Conservation (phyloP, 2,888 invertebrate genomes). For the Drosophila rubida region DNA sequence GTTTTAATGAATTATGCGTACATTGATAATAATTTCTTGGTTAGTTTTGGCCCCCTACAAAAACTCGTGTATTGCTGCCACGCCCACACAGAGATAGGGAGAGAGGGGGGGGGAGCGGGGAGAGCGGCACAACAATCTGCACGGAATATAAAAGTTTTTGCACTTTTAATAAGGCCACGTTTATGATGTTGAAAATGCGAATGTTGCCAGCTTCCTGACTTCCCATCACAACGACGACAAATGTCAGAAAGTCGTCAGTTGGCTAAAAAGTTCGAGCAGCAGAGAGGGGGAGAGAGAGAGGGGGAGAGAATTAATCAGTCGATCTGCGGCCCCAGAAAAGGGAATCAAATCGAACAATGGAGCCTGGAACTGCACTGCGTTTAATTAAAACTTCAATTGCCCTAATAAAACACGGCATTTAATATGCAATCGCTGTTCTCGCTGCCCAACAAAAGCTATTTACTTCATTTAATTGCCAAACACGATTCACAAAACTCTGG, state of each 20-base stretch:
- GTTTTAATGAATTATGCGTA: slow-evolving; percentile 80
- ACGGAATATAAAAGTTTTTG: slow-evolving; percentile 58
- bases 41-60: slow-evolving; percentile 47
- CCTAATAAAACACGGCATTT: not conserved
- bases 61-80: slow-evolving; percentile 19
- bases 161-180: slow-evolving; percentile 77
- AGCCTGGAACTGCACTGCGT: not conserved
- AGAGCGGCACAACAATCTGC: slow-evolving; percentile 45
- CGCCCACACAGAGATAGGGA: too few relatives aligned
- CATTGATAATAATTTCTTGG: slow-evolving; percentile 79
- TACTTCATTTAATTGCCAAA: too few relatives aligned
- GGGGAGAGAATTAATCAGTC: slow-evolving; percentile 6
- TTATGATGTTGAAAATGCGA: slow-evolving; percentile 61
- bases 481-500: too few relatives aligned
- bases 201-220: slow-evolving; percentile 36
- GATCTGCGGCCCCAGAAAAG: slow-evolving; percentile 1
- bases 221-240: slow-evolving; percentile 47
- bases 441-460: too few relatives aligned
- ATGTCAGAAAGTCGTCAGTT: slow-evolving; percentile 72
- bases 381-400: not conserved
- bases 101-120: too few relatives aligned
- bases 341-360: not conserved
- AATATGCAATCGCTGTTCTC: too few relatives aligned
- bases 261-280: slow-evolving; percentile 50
- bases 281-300: not conserved